Evolutionary conservation across 2,888 invertebrate species (phyloP).

Genomic region (Xanthia icteritia): DNA sequence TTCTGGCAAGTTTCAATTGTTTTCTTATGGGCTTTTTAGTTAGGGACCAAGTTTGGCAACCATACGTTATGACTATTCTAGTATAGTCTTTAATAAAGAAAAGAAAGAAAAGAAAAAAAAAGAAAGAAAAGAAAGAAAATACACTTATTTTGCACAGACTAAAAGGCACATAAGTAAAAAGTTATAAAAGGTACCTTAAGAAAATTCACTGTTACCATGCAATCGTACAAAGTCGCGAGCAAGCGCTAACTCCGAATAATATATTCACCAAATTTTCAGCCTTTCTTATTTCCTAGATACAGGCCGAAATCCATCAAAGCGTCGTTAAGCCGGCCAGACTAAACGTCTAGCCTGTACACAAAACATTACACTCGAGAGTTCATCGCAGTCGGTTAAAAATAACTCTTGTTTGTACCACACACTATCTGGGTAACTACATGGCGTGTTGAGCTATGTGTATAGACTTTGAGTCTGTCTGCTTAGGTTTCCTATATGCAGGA

Average conservation of each 20-base stretch:
- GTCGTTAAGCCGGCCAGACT: conserved; percentile 57
- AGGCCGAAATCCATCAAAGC: conserved; percentile 37
- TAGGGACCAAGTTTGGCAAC: too few relatives aligned
- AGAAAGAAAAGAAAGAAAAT: too few relatives aligned
- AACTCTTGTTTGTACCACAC: conserved; percentile 34
- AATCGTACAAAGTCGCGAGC: not conserved
- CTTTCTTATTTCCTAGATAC: conserved; percentile 6
- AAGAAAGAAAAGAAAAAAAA: too few relatives aligned
- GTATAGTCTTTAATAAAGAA: not conserved
- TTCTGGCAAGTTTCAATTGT: too few relatives aligned
- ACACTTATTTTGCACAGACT: too few relatives aligned
- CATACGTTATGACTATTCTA: not conserved
- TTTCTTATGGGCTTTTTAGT: too few relatives aligned
- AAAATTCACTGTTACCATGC: not conserved
- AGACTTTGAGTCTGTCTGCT: not conserved
- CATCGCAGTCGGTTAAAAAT: conserved; percentile 58
- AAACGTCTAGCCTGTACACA: conserved; percentile 62
- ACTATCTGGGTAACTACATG: conserved; percentile 28
- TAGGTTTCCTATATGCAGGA: not conserved
- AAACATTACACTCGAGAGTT: conserved; percentile 62
- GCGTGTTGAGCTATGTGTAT: not conserved
- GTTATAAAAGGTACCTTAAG: too few relatives aligned
- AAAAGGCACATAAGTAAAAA: too few relatives aligned
- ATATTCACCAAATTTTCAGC: not conserved
- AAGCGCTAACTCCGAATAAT: not conserved